These are phyloP conservation scores for Galerucella calmariensis DNA, from an alignment of 2,888 invertebrate genomes.

Conservation along the genomic window DNA sequence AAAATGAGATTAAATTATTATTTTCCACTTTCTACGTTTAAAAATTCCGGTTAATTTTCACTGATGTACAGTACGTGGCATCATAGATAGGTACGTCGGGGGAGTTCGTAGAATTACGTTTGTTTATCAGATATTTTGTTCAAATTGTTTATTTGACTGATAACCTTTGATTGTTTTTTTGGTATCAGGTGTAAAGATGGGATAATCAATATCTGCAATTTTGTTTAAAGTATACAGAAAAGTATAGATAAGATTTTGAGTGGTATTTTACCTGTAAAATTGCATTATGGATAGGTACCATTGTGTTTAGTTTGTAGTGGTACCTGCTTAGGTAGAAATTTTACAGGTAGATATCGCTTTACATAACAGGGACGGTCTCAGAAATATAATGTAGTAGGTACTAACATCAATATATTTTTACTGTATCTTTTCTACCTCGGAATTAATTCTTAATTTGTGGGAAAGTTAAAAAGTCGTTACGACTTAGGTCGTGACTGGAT, in stretches of 20 bases:
- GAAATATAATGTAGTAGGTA: neutral
- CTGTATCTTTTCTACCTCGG: too few species aligned
- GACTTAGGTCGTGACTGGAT: too few species aligned
- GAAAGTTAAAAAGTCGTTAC: too few species aligned
- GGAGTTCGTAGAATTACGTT: slow-evolving; percentile 10
- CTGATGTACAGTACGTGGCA: neutral
- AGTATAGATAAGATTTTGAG: neutral
- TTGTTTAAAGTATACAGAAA: neutral
- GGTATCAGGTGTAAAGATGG: slow-evolving; percentile 19
- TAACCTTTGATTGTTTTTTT: slow-evolving; percentile 12
- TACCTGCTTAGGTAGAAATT: slow-evolving; percentile 12
- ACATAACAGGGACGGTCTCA: neutral
- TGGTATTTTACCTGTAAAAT: neutral
- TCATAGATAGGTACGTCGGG: slow-evolving; percentile 3
- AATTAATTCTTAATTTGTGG: too few species aligned
- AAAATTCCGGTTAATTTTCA: neutral
- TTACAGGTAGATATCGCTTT: slow-evolving; percentile 8
- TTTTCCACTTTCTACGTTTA: too few species aligned
- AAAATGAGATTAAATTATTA: too few species aligned
- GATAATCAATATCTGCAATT: neutral
- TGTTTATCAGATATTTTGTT: slow-evolving; percentile 23
- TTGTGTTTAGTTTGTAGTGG: slow-evolving; percentile 12
- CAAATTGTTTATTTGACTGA: slow-evolving; percentile 12
- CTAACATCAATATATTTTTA: too few species aligned
- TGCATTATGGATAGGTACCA: neutral